A percentile compares a stretch with the other conserved stretches of the same genome.
Conservation (phyloP, 2,113 vertebrate genomes). For the Scalopus aquaticus region DNA sequence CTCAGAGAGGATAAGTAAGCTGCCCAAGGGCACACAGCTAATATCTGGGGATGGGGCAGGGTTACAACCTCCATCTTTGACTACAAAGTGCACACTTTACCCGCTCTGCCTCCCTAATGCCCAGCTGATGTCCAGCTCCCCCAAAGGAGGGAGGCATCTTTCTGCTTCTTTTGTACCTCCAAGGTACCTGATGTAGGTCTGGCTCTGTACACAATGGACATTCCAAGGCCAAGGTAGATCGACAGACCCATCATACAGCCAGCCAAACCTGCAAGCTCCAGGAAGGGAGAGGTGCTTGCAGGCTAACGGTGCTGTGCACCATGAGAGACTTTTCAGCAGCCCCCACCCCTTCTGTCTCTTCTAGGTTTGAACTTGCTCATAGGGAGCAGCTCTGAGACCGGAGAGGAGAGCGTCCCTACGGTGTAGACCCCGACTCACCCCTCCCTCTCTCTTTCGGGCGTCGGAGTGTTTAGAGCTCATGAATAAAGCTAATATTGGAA, state of each 20-base stretch:
- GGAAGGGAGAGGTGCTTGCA: not conserved
- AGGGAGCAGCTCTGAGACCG: not conserved
- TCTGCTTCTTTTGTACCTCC: conserved; percentile 28
- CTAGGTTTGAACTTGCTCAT: not conserved
- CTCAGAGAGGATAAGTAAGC: conserved; percentile 61
- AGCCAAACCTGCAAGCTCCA: conserved; percentile 8
- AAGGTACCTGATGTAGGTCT: not conserved
- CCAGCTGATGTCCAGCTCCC: not conserved
- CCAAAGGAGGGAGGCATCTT: not conserved
- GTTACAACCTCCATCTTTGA: not conserved
- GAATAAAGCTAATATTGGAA: conserved; percentile 58
- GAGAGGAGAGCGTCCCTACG: not conserved
- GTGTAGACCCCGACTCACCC: not conserved
- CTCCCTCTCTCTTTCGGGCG: not conserved
- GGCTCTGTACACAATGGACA: not conserved
- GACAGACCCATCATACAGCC: not conserved
- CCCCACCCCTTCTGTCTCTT: not conserved
- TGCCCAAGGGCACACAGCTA: conserved; percentile 58
- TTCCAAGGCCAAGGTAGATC: not conserved
- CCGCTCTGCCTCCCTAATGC: not conserved
- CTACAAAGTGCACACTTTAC: conserved; percentile 10
- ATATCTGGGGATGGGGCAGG: not conserved
- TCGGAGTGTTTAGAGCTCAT: not conserved
- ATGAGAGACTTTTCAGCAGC: not conserved
- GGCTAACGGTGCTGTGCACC: not conserved